phyloP scores from a whole-genome alignment of 2,888 invertebrate species.

The Drosophila nr. perissopoda region DNA sequence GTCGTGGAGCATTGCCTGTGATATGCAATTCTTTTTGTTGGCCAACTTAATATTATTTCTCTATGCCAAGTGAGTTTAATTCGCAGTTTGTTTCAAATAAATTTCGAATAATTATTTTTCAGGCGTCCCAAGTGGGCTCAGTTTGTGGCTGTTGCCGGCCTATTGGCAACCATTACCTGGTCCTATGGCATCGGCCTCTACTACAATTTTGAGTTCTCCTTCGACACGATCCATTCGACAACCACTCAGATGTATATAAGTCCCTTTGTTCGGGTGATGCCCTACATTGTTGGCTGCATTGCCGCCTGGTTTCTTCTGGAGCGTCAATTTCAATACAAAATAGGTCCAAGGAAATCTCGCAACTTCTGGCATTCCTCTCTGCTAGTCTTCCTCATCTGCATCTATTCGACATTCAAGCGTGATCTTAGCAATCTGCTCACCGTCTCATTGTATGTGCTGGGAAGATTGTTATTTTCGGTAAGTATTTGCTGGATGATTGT shows the following conservation, averaged over 20 bases:
- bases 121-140: constrained; percentile 78
- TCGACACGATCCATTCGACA: constrained; percentile 82
- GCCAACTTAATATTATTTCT: constrained; percentile 82
- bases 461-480: constrained; percentile 86
- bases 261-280: constrained; percentile 86
- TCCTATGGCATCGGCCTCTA: constrained; percentile 77
- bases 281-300: constrained; percentile 85
- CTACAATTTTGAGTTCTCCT: constrained; percentile 81
- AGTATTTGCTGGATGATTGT: constrained; percentile 87
- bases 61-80: constrained; percentile 81
- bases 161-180: constrained; percentile 78
- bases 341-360: constrained; percentile 73
- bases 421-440: constrained; percentile 85
- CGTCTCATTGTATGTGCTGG: constrained; percentile 85
- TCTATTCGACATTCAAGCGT: constrained; percentile 83
- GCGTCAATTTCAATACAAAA: constrained; percentile 69
- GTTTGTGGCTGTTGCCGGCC: constrained; percentile 39
- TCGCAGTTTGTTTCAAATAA: fast-evolving
- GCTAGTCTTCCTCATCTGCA: constrained; percentile 78
- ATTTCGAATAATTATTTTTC: constrained; percentile 4
- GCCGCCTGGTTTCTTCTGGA: constrained; percentile 85
- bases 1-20: constrained; percentile 85
- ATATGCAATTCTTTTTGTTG: constrained; percentile 84
- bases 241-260: constrained; percentile 85
- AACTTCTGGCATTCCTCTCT: constrained; percentile 81